Evolutionary conservation across 1,140 invertebrate genomes (phyloP).

Genomic region (Meloidogyne exigua): DNA sequence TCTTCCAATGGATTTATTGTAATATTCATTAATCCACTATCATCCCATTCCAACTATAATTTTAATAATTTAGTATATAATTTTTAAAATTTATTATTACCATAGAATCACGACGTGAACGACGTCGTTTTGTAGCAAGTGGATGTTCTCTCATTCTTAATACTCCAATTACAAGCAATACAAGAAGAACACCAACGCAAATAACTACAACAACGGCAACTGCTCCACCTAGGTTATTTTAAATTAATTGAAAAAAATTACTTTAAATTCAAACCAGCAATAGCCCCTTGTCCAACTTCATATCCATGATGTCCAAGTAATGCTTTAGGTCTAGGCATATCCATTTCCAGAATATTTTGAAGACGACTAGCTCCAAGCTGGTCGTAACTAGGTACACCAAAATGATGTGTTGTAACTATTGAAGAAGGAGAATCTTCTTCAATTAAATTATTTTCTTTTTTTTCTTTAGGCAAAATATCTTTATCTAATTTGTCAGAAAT

Average conservation of each 20-base stretch:
- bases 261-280: slow-evolving; percentile 48
- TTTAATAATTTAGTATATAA: background rate
- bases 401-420: slow-evolving; percentile 34
- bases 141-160: slow-evolving; percentile 62
- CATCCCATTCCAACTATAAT: slow-evolving; percentile 60
- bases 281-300: slow-evolving; percentile 60
- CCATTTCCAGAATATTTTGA: slow-evolving; percentile 64
- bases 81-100: slow-evolving; percentile 22
- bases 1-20: slow-evolving; percentile 64
- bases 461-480: slow-evolving; percentile 8
- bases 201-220: slow-evolving; percentile 62
- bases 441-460: background rate
- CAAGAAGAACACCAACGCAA: slow-evolving; percentile 62
- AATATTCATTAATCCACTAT: slow-evolving; percentile 61
- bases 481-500: slow-evolving; percentile 26
- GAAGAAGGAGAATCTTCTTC: slow-evolving; percentile 2
- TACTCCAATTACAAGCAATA: slow-evolving; percentile 60
- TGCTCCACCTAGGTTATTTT: slow-evolving; percentile 47
- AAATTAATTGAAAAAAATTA: background rate
- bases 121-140: slow-evolving; percentile 40
- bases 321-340: slow-evolving; percentile 62
- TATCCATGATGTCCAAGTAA: slow-evolving; percentile 60
- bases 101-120: slow-evolving; percentile 45
- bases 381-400: slow-evolving; percentile 56
- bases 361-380: slow-evolving; percentile 58